Evolutionary conservation across 1,140 invertebrate genomes (phyloP).

Genomic region (Popillia japonica): DNA sequence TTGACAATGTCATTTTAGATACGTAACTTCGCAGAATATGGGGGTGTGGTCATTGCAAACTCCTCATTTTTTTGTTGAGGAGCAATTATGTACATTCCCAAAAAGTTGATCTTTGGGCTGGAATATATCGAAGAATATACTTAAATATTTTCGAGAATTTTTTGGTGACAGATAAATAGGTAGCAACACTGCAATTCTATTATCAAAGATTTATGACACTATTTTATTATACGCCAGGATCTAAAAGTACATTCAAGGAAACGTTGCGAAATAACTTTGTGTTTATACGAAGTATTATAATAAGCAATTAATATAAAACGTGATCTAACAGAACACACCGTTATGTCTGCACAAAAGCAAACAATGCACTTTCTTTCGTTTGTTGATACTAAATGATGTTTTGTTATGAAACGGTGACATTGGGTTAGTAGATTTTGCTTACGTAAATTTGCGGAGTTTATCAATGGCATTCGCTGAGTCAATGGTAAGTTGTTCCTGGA

Average conservation of each 20-base stretch:
- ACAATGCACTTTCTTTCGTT: constrained; percentile 14
- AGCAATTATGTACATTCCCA: too few species aligned
- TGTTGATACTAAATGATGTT: neutral
- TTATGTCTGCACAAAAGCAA: neutral
- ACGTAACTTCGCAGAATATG: too few species aligned
- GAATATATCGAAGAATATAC: too few species aligned
- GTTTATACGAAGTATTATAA: neutral
- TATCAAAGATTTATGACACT: too few species aligned
- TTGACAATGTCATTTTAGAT: too few species aligned
- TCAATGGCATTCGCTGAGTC: neutral
- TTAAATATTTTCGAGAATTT: too few species aligned
- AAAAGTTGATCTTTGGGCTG: too few species aligned
- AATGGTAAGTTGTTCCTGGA: neutral
- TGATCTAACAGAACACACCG: neutral
- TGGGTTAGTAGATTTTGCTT: constrained; percentile 10
- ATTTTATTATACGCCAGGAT: too few species aligned
- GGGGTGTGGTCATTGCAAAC: too few species aligned
- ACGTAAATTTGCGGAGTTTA: neutral
- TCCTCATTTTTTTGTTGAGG: too few species aligned
- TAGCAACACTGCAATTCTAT: too few species aligned
- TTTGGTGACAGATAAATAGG: too few species aligned
- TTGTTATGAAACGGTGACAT: constrained; percentile 6
- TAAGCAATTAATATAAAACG: neutral
- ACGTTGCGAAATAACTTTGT: neutral
- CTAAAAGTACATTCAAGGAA: neutral